Conservation (phyloP, 2,888 invertebrate species). For the Prenolepis imparis region DNA sequence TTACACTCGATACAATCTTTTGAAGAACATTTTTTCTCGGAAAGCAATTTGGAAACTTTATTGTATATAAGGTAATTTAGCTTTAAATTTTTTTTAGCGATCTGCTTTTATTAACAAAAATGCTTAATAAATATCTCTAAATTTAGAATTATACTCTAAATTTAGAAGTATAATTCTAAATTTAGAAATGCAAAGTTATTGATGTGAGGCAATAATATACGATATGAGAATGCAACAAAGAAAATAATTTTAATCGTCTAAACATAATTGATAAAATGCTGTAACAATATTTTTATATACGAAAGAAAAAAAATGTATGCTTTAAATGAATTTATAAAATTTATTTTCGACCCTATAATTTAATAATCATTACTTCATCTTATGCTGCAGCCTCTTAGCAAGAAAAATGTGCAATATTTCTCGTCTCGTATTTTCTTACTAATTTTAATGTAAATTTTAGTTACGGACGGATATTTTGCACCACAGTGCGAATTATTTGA, state of each 20-base stretch:
- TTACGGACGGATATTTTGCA: constrained; percentile 18
- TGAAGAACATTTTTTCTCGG: neutral
- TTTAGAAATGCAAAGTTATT: neutral
- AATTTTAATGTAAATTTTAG: constrained; percentile 7
- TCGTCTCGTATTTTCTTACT: constrained; percentile 1
- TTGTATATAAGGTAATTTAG: neutral
- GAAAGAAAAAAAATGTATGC: neutral
- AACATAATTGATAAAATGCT: neutral
- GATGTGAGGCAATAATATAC: neutral
- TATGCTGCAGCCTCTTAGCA: neutral
- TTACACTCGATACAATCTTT: neutral
- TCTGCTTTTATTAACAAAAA: neutral
- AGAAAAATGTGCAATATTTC: neutral
- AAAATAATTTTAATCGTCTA: neutral
- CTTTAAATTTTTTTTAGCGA: neutral
- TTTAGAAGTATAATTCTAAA: neutral
- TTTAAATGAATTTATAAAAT: neutral
- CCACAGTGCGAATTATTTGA: constrained; percentile 3
- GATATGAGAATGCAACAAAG: neutral
- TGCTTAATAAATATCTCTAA: neutral
- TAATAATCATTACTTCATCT: constrained; percentile 3
- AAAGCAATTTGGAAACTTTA: constrained; percentile 1
- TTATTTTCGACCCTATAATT: neutral
- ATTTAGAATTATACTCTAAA: neutral
- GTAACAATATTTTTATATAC: neutral